Evolutionary conservation across 2,113 vertebrate species (phyloP).

Genomic region (Craseonycteris thonglongyai): DNA sequence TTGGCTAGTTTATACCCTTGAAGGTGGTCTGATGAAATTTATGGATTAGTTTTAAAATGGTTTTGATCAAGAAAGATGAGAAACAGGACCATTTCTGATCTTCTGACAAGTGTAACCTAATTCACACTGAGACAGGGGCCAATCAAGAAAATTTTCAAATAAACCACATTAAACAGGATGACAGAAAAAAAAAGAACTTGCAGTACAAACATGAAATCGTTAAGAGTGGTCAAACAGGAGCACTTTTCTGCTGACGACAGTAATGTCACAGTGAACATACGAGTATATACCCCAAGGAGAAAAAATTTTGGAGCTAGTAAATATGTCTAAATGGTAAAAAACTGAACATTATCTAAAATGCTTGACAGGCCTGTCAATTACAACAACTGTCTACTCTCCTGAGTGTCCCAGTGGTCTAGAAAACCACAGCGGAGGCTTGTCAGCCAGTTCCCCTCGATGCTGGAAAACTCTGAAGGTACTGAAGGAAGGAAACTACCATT

Average conservation of each 20-base stretch:
- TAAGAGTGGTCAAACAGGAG: not conserved
- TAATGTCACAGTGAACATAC: not conserved
- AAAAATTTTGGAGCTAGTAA: not conserved
- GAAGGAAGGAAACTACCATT: not conserved
- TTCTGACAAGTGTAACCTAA: not conserved
- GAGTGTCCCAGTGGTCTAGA: not conserved
- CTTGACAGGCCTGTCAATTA: not conserved
- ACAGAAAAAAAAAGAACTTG: not conserved
- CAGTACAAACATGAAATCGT: not conserved
- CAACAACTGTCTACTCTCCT: not conserved
- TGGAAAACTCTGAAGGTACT: not conserved
- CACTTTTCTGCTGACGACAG: not conserved
- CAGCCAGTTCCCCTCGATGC: not conserved
- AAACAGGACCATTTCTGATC: conserved; percentile 1
- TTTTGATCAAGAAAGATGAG: not conserved
- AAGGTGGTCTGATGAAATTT: conserved; percentile 10
- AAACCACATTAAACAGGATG: not conserved
- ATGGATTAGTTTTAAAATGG: not conserved
- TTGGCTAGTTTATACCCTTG: not conserved
- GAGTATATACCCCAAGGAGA: not conserved
- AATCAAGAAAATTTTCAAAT: not conserved
- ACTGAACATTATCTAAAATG: not conserved
- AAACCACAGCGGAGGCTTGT: not conserved
- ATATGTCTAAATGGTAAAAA: not conserved
- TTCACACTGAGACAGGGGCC: not conserved